These are phyloP conservation scores for Pseudococcus longispinus DNA, from an alignment of 2,888 invertebrate genomes.

Conservation along the genomic window DNA sequence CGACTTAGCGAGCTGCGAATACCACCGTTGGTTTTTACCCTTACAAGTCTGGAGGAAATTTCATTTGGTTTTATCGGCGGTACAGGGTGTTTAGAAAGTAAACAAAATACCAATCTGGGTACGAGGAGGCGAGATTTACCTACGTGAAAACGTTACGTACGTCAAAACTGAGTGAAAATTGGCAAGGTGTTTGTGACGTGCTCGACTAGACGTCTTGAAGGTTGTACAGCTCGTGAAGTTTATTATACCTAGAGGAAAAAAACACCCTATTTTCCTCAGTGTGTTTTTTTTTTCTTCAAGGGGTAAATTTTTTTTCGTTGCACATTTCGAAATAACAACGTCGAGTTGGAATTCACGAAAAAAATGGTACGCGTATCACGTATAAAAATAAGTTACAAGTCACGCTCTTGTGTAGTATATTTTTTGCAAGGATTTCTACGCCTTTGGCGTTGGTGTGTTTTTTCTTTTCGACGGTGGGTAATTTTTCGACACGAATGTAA, in stretches of 20 bases:
- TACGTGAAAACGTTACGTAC: neutral
- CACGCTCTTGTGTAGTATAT: neutral
- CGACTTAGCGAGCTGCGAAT: neutral
- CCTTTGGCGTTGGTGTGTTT: neutral
- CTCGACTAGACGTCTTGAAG: neutral
- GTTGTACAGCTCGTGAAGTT: neutral
- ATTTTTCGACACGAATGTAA: constrained; percentile 15
- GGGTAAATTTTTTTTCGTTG: neutral
- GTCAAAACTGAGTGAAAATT: neutral
- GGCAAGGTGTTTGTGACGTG: neutral
- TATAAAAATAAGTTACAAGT: constrained; percentile 21
- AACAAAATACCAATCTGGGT: neutral
- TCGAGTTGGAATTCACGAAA: neutral
- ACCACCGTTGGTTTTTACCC: neutral
- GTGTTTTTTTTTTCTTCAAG: neutral
- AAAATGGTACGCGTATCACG: constrained; percentile 8
- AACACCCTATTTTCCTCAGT: no score
- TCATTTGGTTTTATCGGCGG: constrained; percentile 16
- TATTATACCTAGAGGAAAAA: neutral
- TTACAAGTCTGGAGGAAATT: neutral
- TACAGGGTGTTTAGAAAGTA: constrained; percentile 4
- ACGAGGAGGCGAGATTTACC: neutral
- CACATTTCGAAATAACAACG: neutral
- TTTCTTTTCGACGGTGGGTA: neutral
- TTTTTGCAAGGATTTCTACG: neutral